phyloP scores from a whole-genome alignment of 2,113 vertebrate species.

The Eleginops maclovinus region DNA sequence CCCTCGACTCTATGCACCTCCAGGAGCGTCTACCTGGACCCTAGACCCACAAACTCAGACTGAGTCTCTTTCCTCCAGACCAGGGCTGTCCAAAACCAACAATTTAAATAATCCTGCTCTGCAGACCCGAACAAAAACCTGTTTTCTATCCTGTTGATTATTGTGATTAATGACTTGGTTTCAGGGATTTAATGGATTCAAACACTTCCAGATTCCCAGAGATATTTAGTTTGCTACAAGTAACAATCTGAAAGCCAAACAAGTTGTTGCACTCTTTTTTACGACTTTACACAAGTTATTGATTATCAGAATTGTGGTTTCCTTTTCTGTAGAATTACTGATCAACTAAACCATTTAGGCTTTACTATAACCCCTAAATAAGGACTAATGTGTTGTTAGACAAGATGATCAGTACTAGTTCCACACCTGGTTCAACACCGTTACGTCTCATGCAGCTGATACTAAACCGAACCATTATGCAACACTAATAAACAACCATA shows the following conservation, averaged over 20 bases:
- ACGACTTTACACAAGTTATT: not conserved
- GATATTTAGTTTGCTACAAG: not conserved
- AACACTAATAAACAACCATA: conserved; percentile 44
- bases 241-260: not conserved
- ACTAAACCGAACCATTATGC: conserved; percentile 18
- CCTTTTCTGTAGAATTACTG: not conserved
- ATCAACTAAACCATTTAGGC: not conserved
- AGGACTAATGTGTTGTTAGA: not conserved
- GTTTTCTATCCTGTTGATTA: not conserved
- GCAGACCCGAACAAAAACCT: not conserved
- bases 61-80: not conserved
- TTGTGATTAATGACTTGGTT: not conserved
- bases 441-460: not conserved
- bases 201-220: not conserved
- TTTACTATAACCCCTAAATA: too few relatives aligned
- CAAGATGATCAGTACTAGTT: not conserved
- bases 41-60: not conserved
- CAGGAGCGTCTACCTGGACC: conserved; percentile 39
- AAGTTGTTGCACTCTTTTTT: not conserved
- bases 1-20: conserved; percentile 15
- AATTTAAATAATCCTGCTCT: not conserved
- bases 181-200: not conserved
- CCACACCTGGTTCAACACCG: not conserved
- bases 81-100: not conserved
- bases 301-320: not conserved